Evolutionary conservation across 64 coral and sea anemone genomes (phyloP).

Genomic region (Pachyseris speciosa): DNA sequence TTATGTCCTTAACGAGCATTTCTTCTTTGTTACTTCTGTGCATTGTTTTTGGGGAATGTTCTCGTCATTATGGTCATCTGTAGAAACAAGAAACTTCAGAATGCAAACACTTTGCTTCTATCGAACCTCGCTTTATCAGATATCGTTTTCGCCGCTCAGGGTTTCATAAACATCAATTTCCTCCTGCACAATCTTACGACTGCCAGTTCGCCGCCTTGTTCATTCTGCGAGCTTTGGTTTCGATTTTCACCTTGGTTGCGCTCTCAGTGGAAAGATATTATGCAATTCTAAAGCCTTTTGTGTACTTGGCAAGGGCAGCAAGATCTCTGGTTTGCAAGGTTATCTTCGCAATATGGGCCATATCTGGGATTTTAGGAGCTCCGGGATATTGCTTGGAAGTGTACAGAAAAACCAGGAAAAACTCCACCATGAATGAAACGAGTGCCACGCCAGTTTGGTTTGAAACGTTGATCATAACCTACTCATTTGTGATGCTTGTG

Average conservation of each 20-base stretch:
- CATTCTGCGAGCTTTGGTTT: background rate
- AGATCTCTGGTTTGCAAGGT: background rate
- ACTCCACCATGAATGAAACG: background rate
- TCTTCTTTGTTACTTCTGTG: background rate
- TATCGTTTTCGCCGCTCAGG: background rate
- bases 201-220: background rate
- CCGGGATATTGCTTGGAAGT: background rate
- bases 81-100: background rate
- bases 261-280: conserved; percentile 41
- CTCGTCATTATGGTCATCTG: background rate
- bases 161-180: background rate
- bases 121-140: background rate
- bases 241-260: background rate
- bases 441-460: background rate
- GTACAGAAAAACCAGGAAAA: no score
- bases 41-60: background rate
- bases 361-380: background rate
- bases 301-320: background rate
- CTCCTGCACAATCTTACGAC: background rate
- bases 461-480: background rate
- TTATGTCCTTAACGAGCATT: background rate
- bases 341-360: background rate
- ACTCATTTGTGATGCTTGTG: background rate
- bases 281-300: conserved; percentile 42
- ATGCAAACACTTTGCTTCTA: background rate